Base-by-base conservation (phyloP, 2,888 invertebrate species). In the Blastobasis lacticolella region DNA sequence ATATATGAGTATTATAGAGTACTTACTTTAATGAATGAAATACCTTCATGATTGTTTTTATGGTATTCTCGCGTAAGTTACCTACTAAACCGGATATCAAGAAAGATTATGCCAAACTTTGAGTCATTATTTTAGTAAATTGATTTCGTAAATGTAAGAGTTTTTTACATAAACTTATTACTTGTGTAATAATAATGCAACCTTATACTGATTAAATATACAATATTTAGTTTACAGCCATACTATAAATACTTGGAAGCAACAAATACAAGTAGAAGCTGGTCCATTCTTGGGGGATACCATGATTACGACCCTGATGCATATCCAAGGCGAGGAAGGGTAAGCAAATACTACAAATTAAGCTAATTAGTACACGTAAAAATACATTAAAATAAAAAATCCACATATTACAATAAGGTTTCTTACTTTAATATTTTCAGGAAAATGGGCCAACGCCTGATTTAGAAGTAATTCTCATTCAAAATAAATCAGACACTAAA, bases 371-470 rank as follows among this genome's bases (percentile, higher is more conserved):
- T 23, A 3, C 23, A 23, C 23, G 23, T 23, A 23, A 23, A 23
- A 23, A 23, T 23, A 23, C 3, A 3, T 23, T 2, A 23, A 23
- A 23, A 2, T 23, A 23, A 23, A 23, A 23, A 23, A 23, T 23
- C 1, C 1, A 23, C 3, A 23, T 2, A 23, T 23, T 23, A 23
- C 23, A 23, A 23, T 23, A 23, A 23, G 23, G 23, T 23, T 23
- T 23, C 23, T 23, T 23, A 23, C 23, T 23, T 23, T 23, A 1
- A 23, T 23, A 23, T 23, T 53, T 55, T 37, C 36, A 73, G 72
- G 68, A 62, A 53, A 69, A 66, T 42, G 63, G 62, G 1, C 62
- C 57, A 0, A 1, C 4, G 1, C 67, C 75, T 0, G 69, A 74
- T 53, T 43, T 78, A 5, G 47, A 61, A 38, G 48, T 77, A 6